Evolutionary conservation across 2,888 invertebrate species (phyloP).

Genomic region (Rhaphigaster nebulosa): DNA sequence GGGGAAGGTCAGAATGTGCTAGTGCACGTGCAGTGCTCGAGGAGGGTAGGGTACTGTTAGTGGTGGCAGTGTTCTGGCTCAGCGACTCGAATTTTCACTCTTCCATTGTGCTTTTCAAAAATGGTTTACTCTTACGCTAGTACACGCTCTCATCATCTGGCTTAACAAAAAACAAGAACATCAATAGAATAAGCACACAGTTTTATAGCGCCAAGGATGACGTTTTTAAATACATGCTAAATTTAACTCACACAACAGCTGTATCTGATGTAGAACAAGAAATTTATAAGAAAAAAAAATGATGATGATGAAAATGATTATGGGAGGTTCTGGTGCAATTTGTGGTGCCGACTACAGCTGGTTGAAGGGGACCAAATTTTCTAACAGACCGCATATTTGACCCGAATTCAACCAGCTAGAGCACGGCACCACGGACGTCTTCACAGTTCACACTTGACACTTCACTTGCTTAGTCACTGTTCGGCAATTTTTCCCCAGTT

Average conservation of each 20-base stretch:
- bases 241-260: constrained; percentile 32
- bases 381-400: constrained; percentile 73
- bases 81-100: constrained; percentile 53
- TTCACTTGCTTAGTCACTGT: constrained; percentile 38
- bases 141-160: background rate
- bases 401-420: constrained; percentile 81
- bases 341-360: constrained; percentile 76
- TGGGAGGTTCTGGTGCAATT: constrained; percentile 37
- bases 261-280: constrained; percentile 37
- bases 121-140: background rate
- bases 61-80: background rate
- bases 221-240: constrained; percentile 38
- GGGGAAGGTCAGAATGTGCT: constrained; percentile 29
- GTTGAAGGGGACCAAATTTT: constrained; percentile 84
- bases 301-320: background rate
- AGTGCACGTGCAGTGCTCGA: constrained; percentile 49
- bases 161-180: constrained; percentile 12
- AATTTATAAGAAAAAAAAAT: background rate
- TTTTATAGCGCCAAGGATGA: constrained; percentile 35
- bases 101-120: constrained; percentile 53
- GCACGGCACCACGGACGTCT: constrained; percentile 69
- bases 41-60: background rate
- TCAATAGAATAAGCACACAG: constrained; percentile 25
- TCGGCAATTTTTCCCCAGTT: constrained; percentile 35
- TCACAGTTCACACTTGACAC: constrained; percentile 43